Evolutionary conservation across 2,113 vertebrate genomes (phyloP), one percentile per base, ranked within the genome.

Genomic region (Neolamprologus caudopunctatus): DNA sequence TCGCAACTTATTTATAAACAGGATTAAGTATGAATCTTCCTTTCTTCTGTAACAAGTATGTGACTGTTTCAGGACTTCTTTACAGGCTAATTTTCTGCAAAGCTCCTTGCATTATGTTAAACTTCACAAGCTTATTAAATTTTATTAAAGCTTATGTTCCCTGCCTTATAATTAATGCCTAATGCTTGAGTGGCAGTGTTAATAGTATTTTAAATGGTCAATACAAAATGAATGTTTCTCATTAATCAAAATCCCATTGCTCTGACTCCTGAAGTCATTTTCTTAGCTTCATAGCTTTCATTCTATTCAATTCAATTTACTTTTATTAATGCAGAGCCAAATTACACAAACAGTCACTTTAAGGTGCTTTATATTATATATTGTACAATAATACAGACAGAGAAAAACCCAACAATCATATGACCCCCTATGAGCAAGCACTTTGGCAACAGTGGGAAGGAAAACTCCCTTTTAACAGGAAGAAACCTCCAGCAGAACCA

Each of bases 201-300:
- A 95, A 96, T 96, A 93, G 95, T 87, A 90, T 95, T 96, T 96
- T 94, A 93, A 94, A 93, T 91, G 93, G 90, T 96, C 93, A 96
- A 91, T 94, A 93, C 91, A 90, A 89, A 95, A 93, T 93, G 84
- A 94, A 95, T 93, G 91, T 95, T 95, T 94, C 91, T 93, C 93
- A 96, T 95, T 96, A 95, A 95, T 96, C 90, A 94, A 85, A 91
- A 88, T 91, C 90, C 82, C 57, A 92, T 92, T 93, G 91, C 93
- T 93, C 78, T 89, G 75, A 86, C 89, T 92, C 89, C 61, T 90
- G 75, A 81, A 86, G 84, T 55, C 73, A 4, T 86, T 89, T 88
- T 85, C 45, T 40, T 71, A 21, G 83, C 31, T 26, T 55, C 58
- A 35, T 57, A 57, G 35, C 37, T 42, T 42, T 71, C 5, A 31